These are phyloP conservation scores for Chymomyza caudatula DNA, from an alignment of 2,888 invertebrate genomes.

Conservation along the genomic window DNA sequence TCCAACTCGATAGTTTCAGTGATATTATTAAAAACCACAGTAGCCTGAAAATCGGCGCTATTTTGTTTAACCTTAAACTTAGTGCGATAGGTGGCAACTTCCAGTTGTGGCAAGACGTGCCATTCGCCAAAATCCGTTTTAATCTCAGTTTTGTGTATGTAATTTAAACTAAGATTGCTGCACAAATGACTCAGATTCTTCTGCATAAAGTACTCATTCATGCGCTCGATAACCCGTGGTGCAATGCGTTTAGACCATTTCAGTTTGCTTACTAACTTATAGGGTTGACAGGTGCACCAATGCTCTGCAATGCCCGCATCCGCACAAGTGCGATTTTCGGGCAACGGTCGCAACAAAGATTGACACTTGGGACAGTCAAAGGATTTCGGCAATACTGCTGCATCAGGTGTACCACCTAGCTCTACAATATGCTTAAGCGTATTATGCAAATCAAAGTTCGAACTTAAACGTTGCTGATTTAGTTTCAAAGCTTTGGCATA, in stretches of 20 bases:
- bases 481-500: conserved; percentile 79
- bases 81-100: conserved; percentile 62
- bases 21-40: conserved; percentile 77
- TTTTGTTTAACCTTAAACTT: conserved; percentile 83
- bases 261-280: neutral
- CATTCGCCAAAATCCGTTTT: neutral
- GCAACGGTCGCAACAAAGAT: conserved; percentile 81
- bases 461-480: conserved; percentile 83
- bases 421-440: conserved; percentile 82
- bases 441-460: conserved; percentile 85
- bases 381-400: conserved; percentile 61
- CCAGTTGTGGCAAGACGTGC: neutral
- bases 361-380: conserved; percentile 82
- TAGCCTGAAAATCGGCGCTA: conserved; percentile 83
- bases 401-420: conserved; percentile 75
- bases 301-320: conserved; percentile 77
- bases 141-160: conserved; percentile 34
- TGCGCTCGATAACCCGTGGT: conserved; percentile 30
- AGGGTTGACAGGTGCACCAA: neutral
- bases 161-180: conserved; percentile 25
- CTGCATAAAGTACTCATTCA: conserved; percentile 43
- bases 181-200: conserved; percentile 43
- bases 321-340: conserved; percentile 81
- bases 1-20: conserved; percentile 77
- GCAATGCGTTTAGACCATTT: conserved; percentile 41